Base-by-base conservation (phyloP, 2,797 vertebrate species). In the Neosalanx taihuensis region DNA sequence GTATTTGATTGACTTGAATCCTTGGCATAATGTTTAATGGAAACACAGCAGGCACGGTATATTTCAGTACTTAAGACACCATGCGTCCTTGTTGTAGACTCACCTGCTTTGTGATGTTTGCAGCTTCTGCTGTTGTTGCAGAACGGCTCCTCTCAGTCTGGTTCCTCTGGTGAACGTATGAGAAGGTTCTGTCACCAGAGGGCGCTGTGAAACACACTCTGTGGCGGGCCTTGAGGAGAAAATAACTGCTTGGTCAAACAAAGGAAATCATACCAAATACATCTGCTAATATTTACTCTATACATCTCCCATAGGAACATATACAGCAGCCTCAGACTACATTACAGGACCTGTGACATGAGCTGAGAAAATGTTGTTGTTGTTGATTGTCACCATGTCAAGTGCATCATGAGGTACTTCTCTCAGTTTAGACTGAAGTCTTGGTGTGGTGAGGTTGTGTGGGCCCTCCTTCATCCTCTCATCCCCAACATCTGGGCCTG, bases 191-290 rank as follows among this genome's bases (percentile, higher is more conserved):
- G 65, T 91, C 90, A 86, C 89, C 86, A 29, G 84, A 76, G 64
- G 90, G 90, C 29, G 86, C 90, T 9, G 88, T 90, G 66, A 81
- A 81, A 73, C 90, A 86, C 74, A 60, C n/a, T 69, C 86, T 75
- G 30, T 76, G 71, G n/a, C 78, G 66, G 77, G 41, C 79, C 84
- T 46, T 84, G 63, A 0, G 53, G 67, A 37, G 15, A 23, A 74
- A 66, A 71, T n/a, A 56, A 56, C 51, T 13, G 18, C 51, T 56
- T 56, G 3, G 15, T 6, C 5, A 56, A 17, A n/a, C 15, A 12
- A 49, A 1, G 46, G 3, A 35, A 13, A 46, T 12, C 12, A 3
- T 46, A 3, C 3, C 2, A 46, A 46, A 12, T 13, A 12, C 3
- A 46, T 41, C 37, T 46, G 41, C 41, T 13, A 12, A 46, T 13